phyloP scores from a whole-genome alignment of 2,113 vertebrate species.

The human (Homo sapiens) region DNA sequence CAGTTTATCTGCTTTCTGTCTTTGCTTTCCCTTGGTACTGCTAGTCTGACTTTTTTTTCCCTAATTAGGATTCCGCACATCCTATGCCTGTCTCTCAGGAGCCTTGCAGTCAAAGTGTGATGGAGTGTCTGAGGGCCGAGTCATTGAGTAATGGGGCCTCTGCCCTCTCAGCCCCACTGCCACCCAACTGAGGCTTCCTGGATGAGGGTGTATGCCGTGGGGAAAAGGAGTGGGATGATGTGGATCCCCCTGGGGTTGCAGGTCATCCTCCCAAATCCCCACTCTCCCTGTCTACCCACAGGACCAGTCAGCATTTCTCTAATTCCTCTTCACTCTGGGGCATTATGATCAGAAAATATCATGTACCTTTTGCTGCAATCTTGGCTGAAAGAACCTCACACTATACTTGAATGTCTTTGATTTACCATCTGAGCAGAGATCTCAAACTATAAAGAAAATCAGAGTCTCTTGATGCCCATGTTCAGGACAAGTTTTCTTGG shows the following conservation, averaged over 20 bases:
- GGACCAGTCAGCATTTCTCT: background rate
- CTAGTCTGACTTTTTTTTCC: too few species aligned
- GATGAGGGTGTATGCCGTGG: background rate
- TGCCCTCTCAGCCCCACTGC: background rate
- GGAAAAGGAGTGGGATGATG: background rate
- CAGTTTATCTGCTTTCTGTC: too few species aligned
- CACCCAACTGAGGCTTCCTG: background rate
- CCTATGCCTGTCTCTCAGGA: background rate
- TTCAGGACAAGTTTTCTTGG: background rate
- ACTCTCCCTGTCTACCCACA: background rate
- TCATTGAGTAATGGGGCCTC: background rate
- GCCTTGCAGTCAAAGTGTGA: background rate
- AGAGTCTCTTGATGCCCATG: background rate
- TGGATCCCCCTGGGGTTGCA: rapidly evolving
- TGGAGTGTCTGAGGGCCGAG: background rate
- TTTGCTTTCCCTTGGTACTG: too few species aligned
- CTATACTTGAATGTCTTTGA: background rate
- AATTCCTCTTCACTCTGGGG: background rate
- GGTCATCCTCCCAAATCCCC: background rate
- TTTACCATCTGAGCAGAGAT: background rate
- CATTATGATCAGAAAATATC: background rate
- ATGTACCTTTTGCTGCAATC: background rate
- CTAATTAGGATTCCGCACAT: too few species aligned
- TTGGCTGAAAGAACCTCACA: background rate
- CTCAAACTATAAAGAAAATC: background rate